Evolutionary conservation across 1,140 invertebrate genomes (phyloP).

Genomic region (Diorhabda carinulata): DNA sequence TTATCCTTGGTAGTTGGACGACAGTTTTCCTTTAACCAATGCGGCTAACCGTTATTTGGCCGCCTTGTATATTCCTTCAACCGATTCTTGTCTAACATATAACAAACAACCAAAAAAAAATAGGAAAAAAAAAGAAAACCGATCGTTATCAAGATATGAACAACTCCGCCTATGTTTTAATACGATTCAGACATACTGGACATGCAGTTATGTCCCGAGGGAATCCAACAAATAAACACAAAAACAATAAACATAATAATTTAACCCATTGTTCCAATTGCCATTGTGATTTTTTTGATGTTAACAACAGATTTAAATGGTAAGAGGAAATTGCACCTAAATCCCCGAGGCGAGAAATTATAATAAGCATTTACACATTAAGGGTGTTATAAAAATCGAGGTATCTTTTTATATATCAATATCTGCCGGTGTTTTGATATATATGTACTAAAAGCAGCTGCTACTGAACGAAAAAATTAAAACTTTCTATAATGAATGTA

Average conservation of each 20-base stretch:
- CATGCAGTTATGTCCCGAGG: slow-evolving; percentile 7
- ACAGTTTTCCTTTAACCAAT: no score
- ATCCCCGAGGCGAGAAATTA: slow-evolving; percentile 17
- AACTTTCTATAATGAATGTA: slow-evolving; percentile 1
- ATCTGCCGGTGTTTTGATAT: slow-evolving; percentile 12
- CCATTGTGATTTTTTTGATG: slow-evolving; percentile 19
- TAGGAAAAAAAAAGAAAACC: no score
- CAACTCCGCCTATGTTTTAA: no score
- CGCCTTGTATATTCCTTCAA: no score
- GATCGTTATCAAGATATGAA: no score
- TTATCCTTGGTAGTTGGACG: no score
- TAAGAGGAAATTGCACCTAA: slow-evolving; percentile 20
- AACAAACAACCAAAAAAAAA: no score
- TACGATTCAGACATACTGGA: background rate
- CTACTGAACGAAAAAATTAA: background rate
- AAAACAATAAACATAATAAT: slow-evolving; percentile 27
- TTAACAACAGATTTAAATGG: slow-evolving; percentile 14
- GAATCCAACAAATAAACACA: slow-evolving; percentile 21
- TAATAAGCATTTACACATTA: slow-evolving; percentile 11
- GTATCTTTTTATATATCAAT: slow-evolving; percentile 18
- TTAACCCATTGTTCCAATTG: slow-evolving; percentile 20
- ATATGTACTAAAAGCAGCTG: background rate
- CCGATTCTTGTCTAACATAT: no score
- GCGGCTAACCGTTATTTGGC: no score
- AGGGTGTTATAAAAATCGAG: slow-evolving; percentile 16